Percentiles rank a stretch among this genome's conserved stretches.
phyloP scores from a whole-genome alignment of 2,888 invertebrate genomes.

The Zhuqinia jingwanae region DNA sequence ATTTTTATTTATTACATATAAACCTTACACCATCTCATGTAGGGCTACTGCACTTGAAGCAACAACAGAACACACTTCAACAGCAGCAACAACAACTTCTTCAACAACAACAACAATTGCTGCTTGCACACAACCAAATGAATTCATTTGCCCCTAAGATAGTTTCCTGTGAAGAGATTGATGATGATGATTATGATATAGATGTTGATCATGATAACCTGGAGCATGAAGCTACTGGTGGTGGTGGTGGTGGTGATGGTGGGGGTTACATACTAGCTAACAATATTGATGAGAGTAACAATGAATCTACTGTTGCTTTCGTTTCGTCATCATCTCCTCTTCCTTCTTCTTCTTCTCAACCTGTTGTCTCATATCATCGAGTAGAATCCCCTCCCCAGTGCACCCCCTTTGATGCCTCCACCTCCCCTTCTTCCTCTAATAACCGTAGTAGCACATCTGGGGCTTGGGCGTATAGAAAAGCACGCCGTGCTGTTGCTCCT shows the following conservation, averaged over 20 bases:
- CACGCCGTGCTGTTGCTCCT: slow-evolving; percentile 72
- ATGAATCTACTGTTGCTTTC: slow-evolving; percentile 51
- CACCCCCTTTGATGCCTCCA: slow-evolving; percentile 70
- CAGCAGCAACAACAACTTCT: slow-evolving; percentile 46
- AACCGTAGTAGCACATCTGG: slow-evolving; percentile 81
- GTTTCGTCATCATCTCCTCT: slow-evolving; percentile 32
- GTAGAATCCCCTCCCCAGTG: slow-evolving; percentile 76
- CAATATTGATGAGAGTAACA: slow-evolving; percentile 36
- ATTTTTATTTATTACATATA: slow-evolving; percentile 83
- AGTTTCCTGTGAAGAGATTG: slow-evolving; percentile 35
- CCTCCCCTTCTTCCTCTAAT: slow-evolving; percentile 78
- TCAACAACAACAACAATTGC: slow-evolving; percentile 53
- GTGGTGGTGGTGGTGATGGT: slow-evolving; percentile 47
- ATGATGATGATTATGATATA: slow-evolving; percentile 13
- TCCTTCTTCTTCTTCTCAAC: slow-evolving; percentile 34
- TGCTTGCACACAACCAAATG: slow-evolving; percentile 55
- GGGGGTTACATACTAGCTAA: background rate
- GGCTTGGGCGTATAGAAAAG: slow-evolving; percentile 84
- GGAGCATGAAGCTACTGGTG: slow-evolving; percentile 40
- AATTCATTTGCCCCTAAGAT: slow-evolving; percentile 54
- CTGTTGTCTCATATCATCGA: slow-evolving; percentile 40
- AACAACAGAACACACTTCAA: slow-evolving; percentile 66
- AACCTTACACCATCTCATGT: slow-evolving; percentile 36
- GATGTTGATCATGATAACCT: slow-evolving; percentile 20
- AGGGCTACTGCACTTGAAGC: slow-evolving; percentile 55